A percentile compares a stretch with the other conserved stretches of the same genome.
phyloP scores from a whole-genome alignment of 2,888 invertebrate species.

The Alviniconcha strummeri region DNA sequence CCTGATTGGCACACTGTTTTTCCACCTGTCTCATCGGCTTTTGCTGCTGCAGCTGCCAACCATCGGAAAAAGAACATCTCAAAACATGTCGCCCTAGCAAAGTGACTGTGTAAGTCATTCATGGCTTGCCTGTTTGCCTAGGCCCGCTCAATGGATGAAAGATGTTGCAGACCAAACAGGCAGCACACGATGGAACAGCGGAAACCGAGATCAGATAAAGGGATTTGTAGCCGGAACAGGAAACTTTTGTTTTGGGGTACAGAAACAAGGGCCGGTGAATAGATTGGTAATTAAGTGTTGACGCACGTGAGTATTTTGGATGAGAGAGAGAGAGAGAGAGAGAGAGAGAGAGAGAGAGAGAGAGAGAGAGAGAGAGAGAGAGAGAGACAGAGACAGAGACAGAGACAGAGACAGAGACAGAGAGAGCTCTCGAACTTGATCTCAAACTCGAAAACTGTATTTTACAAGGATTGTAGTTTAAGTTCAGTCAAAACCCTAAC shows the following conservation, averaged over 20 bases:
- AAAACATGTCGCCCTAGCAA: background rate
- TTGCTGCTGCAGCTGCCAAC: background rate
- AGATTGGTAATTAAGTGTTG: background rate
- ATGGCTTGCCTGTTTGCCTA: background rate
- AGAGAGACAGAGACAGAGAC: background rate
- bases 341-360: background rate
- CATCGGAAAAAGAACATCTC: background rate
- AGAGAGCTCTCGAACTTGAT: too few species aligned
- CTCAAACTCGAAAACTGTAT: too few species aligned
- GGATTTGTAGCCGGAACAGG: background rate
- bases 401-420: too few species aligned
- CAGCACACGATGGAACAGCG: background rate
- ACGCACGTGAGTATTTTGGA: background rate
- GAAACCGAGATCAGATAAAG: background rate
- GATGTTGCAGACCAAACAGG: background rate
- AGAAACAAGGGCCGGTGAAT: background rate
- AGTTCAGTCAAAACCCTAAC: too few species aligned
- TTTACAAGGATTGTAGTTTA: too few species aligned
- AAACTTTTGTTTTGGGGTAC: background rate
- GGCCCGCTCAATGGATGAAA: background rate
- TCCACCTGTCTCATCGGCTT: conserved; percentile 23
- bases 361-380: conserved; percentile 1
- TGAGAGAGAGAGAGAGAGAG: background rate
- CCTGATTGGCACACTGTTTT: conserved; percentile 26
- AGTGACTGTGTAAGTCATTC: conserved; percentile 8